Conservation (phyloP, 2,797 vertebrate genomes). For the Pteropus rufus region DNA sequence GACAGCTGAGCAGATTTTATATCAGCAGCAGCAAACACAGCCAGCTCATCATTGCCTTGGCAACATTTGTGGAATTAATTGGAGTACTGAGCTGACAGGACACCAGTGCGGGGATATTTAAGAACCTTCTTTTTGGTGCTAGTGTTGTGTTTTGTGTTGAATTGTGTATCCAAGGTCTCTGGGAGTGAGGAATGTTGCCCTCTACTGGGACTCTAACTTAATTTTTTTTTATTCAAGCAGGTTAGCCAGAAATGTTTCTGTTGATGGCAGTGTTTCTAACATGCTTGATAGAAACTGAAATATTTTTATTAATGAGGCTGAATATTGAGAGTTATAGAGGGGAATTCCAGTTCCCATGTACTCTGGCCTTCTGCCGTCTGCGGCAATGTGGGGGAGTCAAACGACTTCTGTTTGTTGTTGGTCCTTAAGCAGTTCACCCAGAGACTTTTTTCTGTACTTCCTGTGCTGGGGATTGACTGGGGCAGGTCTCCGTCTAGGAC, state of each 20-base stretch:
- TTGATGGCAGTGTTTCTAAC: not conserved
- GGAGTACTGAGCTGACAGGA: conserved; percentile 43
- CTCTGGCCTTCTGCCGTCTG: not conserved
- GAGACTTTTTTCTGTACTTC: not conserved
- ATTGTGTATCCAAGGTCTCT: not conserved
- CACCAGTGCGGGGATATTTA: not conserved
- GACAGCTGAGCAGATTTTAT: conserved; percentile 73
- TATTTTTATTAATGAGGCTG: conserved; percentile 51
- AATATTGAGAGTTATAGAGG: conserved; percentile 7
- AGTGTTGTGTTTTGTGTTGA: not conserved
- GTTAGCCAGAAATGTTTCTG: conserved; percentile 25
- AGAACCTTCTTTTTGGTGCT: not conserved
- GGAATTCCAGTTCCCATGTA: not conserved
- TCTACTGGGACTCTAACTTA: conserved; percentile 53
- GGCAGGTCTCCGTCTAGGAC: not conserved
- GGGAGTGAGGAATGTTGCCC: conserved; percentile 61
- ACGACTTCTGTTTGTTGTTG: not conserved
- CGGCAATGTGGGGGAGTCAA: not conserved
- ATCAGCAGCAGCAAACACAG: conserved; percentile 36
- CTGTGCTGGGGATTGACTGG: not conserved
- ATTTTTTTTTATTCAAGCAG: not conserved
- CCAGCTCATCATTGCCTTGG: conserved; percentile 19
- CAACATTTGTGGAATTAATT: conserved; percentile 36
- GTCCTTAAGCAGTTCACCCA: not conserved
- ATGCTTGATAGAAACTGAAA: conserved; percentile 7